Evolutionary conservation across 2,797 vertebrate genomes (phyloP), one percentile per base, ranked within the genome.

Genomic region (Melanotaenia parkinsoni): DNA sequence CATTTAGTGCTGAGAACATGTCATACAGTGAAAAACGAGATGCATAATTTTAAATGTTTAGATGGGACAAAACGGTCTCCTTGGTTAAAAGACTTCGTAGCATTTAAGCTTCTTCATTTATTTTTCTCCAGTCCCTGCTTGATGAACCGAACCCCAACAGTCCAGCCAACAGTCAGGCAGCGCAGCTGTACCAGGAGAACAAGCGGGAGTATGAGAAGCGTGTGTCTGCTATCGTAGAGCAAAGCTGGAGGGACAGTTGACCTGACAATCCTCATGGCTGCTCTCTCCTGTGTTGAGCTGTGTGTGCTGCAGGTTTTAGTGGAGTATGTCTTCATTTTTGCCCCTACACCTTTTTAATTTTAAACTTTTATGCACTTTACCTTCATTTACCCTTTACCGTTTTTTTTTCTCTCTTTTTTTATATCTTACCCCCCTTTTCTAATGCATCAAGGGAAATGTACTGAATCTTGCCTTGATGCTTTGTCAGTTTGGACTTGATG

Each of bases 191-290:
- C 94, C 98, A 99, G 91, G 98, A 99, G 94, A 99, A 99, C 91
- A 99, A 99, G 91, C 94, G 98, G 76, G 98, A 99, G 92, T 99
- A 99, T 28, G 97, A 99, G 91, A 99, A 99, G 89, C 95, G 97
- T 28, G 98, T 99, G 79, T 99, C 98, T 50, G 98, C 98, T 76
- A 97, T 99, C 81, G 98, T 99, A 90, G 98, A 99, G 95, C 98
- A 99, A 95, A 99, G 97, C 93, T 99, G 98, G 98, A 95, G 96
- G 83, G 98, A 99, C 90, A 98, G 97, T 96, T 99, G 97, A 99
- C 96, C 94, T 77, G 83, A 83, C 79, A 43, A 51, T 62, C 76
- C 70, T 56, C 4, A 63, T 43, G 56, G 75, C 82, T 84, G 76
- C 80, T 81, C 57, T 84, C 73, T 82, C 56, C 74, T 79, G 86